Percentiles rank a stretch among this genome's conserved stretches.
phyloP scores from a whole-genome alignment of 2,888 invertebrate genomes.

The Drosophila flavopinicola region DNA sequence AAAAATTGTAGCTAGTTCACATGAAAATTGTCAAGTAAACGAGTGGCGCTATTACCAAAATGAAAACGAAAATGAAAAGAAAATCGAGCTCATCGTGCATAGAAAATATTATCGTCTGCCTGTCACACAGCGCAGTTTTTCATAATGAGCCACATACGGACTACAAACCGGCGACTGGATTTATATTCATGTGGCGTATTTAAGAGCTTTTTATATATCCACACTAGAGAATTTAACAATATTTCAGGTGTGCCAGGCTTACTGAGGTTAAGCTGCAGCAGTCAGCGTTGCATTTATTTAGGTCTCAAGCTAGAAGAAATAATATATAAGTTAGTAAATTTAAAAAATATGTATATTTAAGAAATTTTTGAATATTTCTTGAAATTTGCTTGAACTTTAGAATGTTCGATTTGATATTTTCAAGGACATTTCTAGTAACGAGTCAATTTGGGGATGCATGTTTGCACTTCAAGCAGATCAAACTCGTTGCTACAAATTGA shows the following conservation, averaged over 20 bases:
- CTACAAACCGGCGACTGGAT: slow-evolving; percentile 35
- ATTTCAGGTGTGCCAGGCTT: neutral
- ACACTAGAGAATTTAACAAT: neutral
- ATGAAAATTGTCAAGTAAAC: slow-evolving; percentile 71
- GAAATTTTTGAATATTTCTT: no score
- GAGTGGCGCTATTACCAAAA: slow-evolving; percentile 70
- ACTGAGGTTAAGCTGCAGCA: slow-evolving; percentile 20
- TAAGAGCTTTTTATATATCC: slow-evolving; percentile 22
- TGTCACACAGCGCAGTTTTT: slow-evolving; percentile 36
- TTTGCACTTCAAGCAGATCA: no score
- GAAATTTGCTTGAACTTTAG: no score
- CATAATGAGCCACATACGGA: slow-evolving; percentile 41
- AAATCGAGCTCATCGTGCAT: slow-evolving; percentile 70
- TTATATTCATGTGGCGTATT: slow-evolving; percentile 55
- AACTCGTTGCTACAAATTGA: no score
- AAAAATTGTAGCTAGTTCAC: slow-evolving; percentile 75
- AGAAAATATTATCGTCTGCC: slow-evolving; percentile 51
- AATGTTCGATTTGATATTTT: no score
- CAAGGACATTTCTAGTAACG: no score
- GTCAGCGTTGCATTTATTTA: slow-evolving; percentile 13
- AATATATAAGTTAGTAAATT: no score
- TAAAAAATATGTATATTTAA: no score
- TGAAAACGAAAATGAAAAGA: slow-evolving; percentile 62
- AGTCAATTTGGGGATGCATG: no score
- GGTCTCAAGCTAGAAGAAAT: no score